A percentile compares a stretch with the other conserved stretches of the same genome.
These are phyloP conservation scores for Ceuthmochares aereus DNA, from an alignment of 2,113 vertebrate genomes.

Conservation along the genomic window DNA sequence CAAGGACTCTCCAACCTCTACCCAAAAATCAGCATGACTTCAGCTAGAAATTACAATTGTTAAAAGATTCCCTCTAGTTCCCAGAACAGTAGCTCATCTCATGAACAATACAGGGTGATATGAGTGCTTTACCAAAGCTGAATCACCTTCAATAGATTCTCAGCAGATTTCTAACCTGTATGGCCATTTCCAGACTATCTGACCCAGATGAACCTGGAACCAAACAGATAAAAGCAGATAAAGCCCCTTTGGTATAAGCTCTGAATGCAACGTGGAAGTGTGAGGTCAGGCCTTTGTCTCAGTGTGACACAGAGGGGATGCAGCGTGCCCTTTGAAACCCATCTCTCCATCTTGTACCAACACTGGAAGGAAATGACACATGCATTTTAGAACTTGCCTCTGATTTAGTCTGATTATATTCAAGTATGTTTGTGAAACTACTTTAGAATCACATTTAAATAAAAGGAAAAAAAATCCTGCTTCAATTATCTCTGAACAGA, in stretches of 20 bases:
- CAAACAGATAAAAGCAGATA: background rate
- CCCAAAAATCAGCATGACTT: background rate
- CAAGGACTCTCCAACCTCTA: background rate
- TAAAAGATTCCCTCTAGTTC: background rate
- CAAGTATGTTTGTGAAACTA: conserved; percentile 55
- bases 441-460: conserved; percentile 36
- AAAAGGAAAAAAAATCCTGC: background rate
- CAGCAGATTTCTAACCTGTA: background rate
- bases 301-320: accelerated
- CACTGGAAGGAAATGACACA: background rate
- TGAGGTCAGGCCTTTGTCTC: background rate
- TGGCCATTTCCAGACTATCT: background rate
- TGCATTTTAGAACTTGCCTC: conserved; percentile 23
- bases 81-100: background rate
- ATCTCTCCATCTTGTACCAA: background rate
- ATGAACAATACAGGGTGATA: accelerated
- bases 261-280: background rate
- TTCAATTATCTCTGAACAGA: conserved; percentile 70
- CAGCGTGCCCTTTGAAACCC: background rate
- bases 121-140: background rate
- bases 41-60: background rate
- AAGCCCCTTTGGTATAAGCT: background rate
- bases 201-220: background rate
- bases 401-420: conserved; percentile 35
- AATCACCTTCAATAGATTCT: background rate